phyloP scores from a whole-genome alignment of 2,113 vertebrate species.

The Narcine bancroftii region DNA sequence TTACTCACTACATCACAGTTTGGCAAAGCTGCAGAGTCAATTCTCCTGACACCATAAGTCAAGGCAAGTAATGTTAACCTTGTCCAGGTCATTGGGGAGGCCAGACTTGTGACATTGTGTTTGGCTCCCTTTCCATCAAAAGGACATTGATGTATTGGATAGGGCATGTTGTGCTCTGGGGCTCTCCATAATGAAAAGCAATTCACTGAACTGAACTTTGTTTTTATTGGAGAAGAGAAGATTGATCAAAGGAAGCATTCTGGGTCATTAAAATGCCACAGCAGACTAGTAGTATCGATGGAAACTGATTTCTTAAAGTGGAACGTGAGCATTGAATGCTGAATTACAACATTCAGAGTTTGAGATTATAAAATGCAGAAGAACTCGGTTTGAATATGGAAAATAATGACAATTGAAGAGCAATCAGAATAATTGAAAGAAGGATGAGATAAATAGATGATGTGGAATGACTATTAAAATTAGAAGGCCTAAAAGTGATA shows the following conservation, averaged over 20 bases:
- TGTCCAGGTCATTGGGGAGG: neutral
- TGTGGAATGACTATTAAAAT: neutral
- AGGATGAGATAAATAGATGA: neutral
- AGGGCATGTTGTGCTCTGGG: neutral
- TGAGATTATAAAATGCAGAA: neutral
- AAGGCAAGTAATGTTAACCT: neutral
- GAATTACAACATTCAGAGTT: neutral
- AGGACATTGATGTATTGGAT: neutral
- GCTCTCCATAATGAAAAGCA: neutral
- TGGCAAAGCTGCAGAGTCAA: neutral
- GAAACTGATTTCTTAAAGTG: neutral
- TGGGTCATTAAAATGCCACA: neutral
- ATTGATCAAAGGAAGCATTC: neutral
- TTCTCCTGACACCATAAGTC: neutral
- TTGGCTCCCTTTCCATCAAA: neutral
- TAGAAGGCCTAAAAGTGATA: no score
- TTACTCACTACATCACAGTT: neutral
- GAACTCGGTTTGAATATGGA: neutral
- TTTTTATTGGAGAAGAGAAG: neutral
- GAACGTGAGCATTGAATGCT: neutral
- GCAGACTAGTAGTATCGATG: neutral
- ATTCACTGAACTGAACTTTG: no score
- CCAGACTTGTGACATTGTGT: neutral
- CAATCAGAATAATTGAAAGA: neutral
- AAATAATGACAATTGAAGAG: neutral